Evolutionary conservation across 2,888 invertebrate species (phyloP).

Genomic region (Lochmaea capreae): DNA sequence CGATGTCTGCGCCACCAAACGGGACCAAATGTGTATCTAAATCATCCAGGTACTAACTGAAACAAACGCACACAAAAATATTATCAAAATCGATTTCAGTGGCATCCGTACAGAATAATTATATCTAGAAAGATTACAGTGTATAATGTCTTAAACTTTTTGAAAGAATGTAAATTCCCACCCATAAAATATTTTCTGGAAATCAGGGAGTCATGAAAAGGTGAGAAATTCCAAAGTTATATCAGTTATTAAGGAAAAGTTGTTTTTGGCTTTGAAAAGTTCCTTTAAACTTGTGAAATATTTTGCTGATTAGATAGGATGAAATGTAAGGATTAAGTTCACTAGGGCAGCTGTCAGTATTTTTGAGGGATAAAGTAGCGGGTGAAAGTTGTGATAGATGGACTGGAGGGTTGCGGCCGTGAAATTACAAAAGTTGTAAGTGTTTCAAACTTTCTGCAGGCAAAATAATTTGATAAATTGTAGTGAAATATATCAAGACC

Average conservation of each 20-base stretch:
- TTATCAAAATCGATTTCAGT: no score
- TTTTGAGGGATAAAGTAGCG: neutral
- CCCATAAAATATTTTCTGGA: neutral
- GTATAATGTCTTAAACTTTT: no score
- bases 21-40: no score
- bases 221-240: constrained; percentile 24
- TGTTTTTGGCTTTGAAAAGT: constrained; percentile 17
- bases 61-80: no score
- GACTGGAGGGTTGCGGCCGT: neutral
- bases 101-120: no score
- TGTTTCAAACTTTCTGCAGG: neutral
- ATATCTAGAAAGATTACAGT: no score
- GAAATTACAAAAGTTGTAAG: constrained; percentile 1
- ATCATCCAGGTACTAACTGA: no score
- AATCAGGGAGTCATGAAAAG: constrained; percentile 20
- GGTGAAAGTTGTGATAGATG: constrained; percentile 9
- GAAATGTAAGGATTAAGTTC: constrained; percentile 24
- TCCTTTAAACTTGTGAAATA: constrained; percentile 26
- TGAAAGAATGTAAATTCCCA: no score
- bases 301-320: constrained; percentile 24
- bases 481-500: neutral
- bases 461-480: neutral
- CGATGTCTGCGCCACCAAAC: no score
- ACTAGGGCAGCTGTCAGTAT: constrained; percentile 19
- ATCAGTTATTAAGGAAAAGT: constrained; percentile 27